Conservation (phyloP, 2,113 vertebrate species). For the Mustela nigripes region DNA sequence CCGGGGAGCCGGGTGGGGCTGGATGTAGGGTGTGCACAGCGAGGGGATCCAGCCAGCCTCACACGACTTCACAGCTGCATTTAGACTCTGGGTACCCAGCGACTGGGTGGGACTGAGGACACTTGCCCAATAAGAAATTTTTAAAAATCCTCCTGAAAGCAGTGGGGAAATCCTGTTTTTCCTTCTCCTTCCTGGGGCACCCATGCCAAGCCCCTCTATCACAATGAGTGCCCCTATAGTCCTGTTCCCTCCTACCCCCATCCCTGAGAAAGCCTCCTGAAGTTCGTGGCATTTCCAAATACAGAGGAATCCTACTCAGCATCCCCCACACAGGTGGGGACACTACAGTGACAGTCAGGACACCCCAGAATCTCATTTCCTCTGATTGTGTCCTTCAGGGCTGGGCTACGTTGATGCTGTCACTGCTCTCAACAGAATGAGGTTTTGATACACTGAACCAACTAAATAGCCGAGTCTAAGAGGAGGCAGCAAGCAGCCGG, state of each 20-base stretch:
- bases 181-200: fast-evolving
- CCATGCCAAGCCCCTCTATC: not conserved
- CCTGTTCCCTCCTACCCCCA: not conserved
- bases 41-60: not conserved
- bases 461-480: not conserved
- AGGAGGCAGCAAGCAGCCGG: not conserved
- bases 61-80: not conserved
- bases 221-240: fast-evolving
- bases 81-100: not conserved
- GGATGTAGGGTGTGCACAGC: fast-evolving
- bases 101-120: not conserved
- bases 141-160: not conserved
- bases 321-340: not conserved
- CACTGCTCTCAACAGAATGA: too few relatives aligned
- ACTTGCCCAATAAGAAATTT: not conserved
- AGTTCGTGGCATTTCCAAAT: not conserved
- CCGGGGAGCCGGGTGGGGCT: not conserved
- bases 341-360: not conserved
- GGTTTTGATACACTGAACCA: not conserved
- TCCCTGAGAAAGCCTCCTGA: not conserved
- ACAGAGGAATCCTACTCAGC: not conserved
- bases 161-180: not conserved
- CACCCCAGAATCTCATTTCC: too few relatives aligned
- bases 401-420: not conserved
- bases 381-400: not conserved